Conservation (phyloP, 2,113 vertebrate species). For the Mobula hypostoma region DNA sequence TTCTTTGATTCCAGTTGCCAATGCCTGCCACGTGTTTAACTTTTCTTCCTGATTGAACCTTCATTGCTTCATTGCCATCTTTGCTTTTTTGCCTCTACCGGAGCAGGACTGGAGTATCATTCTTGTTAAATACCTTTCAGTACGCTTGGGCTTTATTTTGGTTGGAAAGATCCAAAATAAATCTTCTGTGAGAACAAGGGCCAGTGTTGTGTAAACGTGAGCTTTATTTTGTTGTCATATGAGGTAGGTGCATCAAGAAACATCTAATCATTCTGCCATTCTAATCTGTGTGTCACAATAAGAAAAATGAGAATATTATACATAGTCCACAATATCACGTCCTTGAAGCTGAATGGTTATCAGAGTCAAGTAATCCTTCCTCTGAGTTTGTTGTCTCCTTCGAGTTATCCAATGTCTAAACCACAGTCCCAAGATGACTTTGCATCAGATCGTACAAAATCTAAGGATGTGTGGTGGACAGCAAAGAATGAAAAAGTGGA, state of each 20-base stretch:
- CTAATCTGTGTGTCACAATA: too few species aligned
- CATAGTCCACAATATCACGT: background rate
- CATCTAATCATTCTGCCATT: background rate
- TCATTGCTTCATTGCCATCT: too few species aligned
- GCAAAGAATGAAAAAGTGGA: background rate
- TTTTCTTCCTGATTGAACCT: too few species aligned
- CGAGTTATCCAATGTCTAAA: background rate
- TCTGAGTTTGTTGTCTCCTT: background rate
- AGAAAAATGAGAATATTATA: too few species aligned
- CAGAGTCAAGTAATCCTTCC: background rate
- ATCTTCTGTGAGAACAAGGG: background rate
- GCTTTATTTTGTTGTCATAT: background rate
- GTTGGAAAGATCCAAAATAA: background rate
- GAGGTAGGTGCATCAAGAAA: background rate
- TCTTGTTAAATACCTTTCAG: background rate
- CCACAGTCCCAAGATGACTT: background rate
- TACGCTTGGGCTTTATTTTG: background rate
- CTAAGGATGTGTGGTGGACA: background rate
- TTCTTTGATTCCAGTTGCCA: too few species aligned
- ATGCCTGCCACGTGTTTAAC: too few species aligned
- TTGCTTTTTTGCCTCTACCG: too few species aligned
- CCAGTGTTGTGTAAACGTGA: background rate
- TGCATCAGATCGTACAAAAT: background rate
- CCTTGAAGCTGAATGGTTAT: background rate
- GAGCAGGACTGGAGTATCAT: too few species aligned